Conservation (phyloP, 2,797 vertebrate species). For the Pseudocheirus occidentalis region DNA sequence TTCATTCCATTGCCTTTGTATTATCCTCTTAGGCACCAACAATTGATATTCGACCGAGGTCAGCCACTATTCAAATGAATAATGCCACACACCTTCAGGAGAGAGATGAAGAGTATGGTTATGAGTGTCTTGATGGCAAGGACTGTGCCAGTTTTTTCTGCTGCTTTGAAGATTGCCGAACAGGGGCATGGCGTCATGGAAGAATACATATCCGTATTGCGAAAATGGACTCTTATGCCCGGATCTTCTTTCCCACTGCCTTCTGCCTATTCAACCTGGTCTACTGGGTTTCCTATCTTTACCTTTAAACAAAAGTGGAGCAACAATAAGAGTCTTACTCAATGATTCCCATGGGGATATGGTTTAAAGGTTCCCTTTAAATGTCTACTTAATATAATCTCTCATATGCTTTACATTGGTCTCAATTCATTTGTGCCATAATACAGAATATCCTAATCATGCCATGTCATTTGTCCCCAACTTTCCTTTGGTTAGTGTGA, state of each 20-base stretch:
- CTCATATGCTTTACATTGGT: constrained; percentile 72
- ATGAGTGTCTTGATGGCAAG: constrained; percentile 98
- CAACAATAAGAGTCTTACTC: constrained; percentile 81
- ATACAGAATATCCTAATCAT: constrained; percentile 67
- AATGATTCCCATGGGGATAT: constrained; percentile 78
- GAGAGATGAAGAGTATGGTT: constrained; percentile 97
- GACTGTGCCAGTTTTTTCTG: constrained; percentile 99
- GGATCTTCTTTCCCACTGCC: constrained; percentile 98
- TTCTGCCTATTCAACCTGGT: constrained; percentile 99
- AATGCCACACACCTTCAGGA: constrained; percentile 99
- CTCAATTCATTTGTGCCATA: constrained; percentile 83
- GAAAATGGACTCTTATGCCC: constrained; percentile 99
- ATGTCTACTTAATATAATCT: constrained; percentile 75
- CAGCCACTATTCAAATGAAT: constrained; percentile 99
- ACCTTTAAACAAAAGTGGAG: constrained; percentile 88
- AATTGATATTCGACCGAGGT: constrained; percentile 98
- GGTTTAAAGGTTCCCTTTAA: constrained; percentile 69
- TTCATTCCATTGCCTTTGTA: constrained; percentile 37
- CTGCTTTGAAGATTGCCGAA: constrained; percentile 99
- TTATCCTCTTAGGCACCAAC: constrained; percentile 92
- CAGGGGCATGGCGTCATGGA: constrained; percentile 97
- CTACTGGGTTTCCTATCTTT: constrained; percentile 99
- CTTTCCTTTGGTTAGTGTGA: constrained; percentile 73
- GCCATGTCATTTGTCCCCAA: constrained; percentile 69
- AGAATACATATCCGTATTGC: constrained; percentile 97